Evolutionary conservation across 1,140 invertebrate genomes (phyloP).

Genomic region (Lucilia sericata): DNA sequence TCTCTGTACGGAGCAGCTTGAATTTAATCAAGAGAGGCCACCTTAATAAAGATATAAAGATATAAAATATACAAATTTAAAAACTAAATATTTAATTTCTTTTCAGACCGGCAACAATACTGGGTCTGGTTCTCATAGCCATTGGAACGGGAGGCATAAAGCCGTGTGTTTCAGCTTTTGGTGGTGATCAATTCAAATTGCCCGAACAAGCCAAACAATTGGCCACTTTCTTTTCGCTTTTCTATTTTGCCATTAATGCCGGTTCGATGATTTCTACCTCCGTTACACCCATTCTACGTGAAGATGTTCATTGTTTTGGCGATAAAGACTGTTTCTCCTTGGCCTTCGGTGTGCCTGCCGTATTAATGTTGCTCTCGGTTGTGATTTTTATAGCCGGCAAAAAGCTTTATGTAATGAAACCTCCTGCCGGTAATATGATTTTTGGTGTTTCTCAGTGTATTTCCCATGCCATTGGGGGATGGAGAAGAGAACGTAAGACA

Average conservation of each 20-base stretch:
- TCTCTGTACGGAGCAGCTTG: too few species aligned
- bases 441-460: constrained; percentile 82
- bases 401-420: constrained; percentile 79
- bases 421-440: constrained; percentile 87
- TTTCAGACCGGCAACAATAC: constrained; percentile 75
- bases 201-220: constrained; percentile 83
- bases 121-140: constrained; percentile 88
- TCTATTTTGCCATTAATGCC: constrained; percentile 94
- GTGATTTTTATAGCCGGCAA: constrained; percentile 86
- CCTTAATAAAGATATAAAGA: too few species aligned
- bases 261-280: constrained; percentile 92
- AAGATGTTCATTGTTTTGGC: constrained; percentile 86
- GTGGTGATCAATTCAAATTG: constrained; percentile 93
- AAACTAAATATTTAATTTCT: not conserved
- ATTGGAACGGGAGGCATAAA: constrained; percentile 97
- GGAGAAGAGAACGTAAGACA: constrained; percentile 70
- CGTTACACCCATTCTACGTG: constrained; percentile 87
- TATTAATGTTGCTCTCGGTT: constrained; percentile 88
- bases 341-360: constrained; percentile 91
- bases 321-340: constrained; percentile 87
- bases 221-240: constrained; percentile 88
- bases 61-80: too few species aligned
- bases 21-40: too few species aligned
- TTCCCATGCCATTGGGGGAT: constrained; percentile 69
- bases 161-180: constrained; percentile 95